Evolutionary conservation across 92 coral and sea anemone genomes (phyloP).

Genomic region (Umimayanthus chanpuru): DNA sequence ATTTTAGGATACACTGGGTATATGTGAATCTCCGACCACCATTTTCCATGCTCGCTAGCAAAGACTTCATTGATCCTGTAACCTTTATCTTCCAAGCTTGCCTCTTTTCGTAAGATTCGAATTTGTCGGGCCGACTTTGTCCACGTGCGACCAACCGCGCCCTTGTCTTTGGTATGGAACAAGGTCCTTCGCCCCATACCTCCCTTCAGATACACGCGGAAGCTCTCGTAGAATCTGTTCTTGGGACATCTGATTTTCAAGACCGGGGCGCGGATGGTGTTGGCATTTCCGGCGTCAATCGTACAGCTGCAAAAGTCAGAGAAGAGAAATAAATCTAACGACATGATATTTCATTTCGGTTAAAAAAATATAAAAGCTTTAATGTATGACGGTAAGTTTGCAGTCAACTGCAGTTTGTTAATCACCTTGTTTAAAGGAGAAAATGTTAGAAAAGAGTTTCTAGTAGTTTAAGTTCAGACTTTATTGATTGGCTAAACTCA

Average conservation of each 20-base stretch:
- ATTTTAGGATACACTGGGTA: neutral
- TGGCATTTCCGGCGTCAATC: neutral
- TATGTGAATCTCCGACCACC: neutral
- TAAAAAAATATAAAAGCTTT: too few relatives aligned
- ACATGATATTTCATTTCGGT: neutral
- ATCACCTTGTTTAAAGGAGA: too few relatives aligned
- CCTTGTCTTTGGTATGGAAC: neutral
- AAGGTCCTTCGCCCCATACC: neutral
- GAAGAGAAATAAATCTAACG: neutral
- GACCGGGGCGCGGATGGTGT: neutral
- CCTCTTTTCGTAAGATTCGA: neutral
- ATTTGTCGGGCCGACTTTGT: neutral
- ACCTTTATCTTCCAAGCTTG: neutral
- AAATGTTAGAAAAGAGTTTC: too few relatives aligned
- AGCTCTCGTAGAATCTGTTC: neutral
- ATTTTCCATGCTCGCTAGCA: neutral
- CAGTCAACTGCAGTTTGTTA: too few relatives aligned
- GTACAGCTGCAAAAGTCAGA: neutral
- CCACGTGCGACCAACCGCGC: conserved; percentile 8
- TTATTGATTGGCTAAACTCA: too few relatives aligned
- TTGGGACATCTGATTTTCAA: neutral
- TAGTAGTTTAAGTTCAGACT: too few relatives aligned
- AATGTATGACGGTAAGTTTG: too few relatives aligned
- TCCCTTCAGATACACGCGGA: neutral
- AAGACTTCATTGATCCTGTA: neutral